Evolutionary conservation across 2,113 vertebrate genomes (phyloP).

Genomic region (Fulica atra): DNA sequence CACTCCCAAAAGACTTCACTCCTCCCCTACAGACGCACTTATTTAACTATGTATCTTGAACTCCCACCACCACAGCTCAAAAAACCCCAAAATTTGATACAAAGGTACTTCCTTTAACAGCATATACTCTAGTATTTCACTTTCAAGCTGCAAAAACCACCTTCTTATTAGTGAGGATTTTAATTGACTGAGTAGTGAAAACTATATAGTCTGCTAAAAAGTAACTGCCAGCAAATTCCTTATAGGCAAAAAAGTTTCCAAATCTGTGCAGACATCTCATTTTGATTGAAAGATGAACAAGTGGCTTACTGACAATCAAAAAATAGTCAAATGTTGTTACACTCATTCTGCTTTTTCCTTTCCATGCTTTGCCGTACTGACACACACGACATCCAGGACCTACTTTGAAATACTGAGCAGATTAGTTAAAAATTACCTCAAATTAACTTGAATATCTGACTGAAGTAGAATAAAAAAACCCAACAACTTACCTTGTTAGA

Average conservation of each 20-base stretch:
- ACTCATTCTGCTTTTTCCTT: not conserved
- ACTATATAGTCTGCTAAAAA: not conserved
- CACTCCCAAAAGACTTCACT: not conserved
- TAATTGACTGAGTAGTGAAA: not conserved
- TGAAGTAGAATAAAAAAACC: not conserved
- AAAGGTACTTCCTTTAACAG: not conserved
- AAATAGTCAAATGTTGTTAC: not conserved
- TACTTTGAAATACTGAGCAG: not conserved
- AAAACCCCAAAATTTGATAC: not conserved
- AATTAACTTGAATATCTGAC: not conserved
- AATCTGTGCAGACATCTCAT: not conserved
- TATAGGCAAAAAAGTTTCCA: not conserved
- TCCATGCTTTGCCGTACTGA: not conserved
- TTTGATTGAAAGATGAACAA: not conserved
- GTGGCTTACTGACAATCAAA: not conserved
- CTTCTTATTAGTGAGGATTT: not conserved
- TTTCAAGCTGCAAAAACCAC: not conserved
- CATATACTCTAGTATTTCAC: not conserved
- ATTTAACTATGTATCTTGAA: not conserved
- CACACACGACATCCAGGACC: not conserved
- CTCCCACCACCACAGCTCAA: not conserved
- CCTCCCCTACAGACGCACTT: not conserved
- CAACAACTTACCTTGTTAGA: conserved; percentile 26
- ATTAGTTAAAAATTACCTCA: not conserved
- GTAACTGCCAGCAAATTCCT: not conserved